Evolutionary conservation across 2,797 vertebrate genomes (phyloP), one percentile per base, ranked within the genome.

Genomic region (Aeoliscus strigatus): DNA sequence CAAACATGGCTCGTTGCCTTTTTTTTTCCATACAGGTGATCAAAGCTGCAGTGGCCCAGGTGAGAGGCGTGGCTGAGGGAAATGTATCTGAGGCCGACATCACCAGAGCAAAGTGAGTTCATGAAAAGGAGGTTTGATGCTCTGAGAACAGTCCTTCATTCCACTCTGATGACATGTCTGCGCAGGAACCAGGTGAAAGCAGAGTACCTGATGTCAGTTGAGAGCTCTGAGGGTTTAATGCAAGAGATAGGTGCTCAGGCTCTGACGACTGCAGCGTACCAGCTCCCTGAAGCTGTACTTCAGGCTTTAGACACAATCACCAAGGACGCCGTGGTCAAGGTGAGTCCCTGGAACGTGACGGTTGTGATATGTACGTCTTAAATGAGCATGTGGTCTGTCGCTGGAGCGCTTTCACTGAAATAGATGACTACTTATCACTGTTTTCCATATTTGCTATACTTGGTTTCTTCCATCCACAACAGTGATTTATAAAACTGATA

Each of bases 191-290:
- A 94, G 76, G 75, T 93, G 70, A 94, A 93, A 78, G 79, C 86
- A 0, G 86, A 88, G 11, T 93, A 90, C 42, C 48, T 97, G 60
- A 93, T 96, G 92, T 90, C 88, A 0, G 33, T 92, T 33, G 95
- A 98, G 64, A 86, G 72, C 58, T 85, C 89, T 0, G 84, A 87
- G 8, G 79, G 85, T 4, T 70, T 93, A 37, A 44, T 98, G 57
- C 86, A 91, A 66, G 94, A 96, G 81, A 83, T 98, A 1, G 94
- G 92, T 9, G 84, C 86, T 0, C 94, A 97, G 77, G 80, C 80
- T 6, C 56, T 96, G 44, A 29, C 63, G 15, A 86, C 80, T 15
- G 91, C 85, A 39, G 74, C 82, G 0, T 93, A 91, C 35, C 60
- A 83, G 14, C 68, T 76, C 2, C 90, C 91, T 2, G 66, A 88